These are phyloP conservation scores for Fistularia commersonii DNA, from an alignment of 2,797 vertebrate genomes.

Conservation along the genomic window DNA sequence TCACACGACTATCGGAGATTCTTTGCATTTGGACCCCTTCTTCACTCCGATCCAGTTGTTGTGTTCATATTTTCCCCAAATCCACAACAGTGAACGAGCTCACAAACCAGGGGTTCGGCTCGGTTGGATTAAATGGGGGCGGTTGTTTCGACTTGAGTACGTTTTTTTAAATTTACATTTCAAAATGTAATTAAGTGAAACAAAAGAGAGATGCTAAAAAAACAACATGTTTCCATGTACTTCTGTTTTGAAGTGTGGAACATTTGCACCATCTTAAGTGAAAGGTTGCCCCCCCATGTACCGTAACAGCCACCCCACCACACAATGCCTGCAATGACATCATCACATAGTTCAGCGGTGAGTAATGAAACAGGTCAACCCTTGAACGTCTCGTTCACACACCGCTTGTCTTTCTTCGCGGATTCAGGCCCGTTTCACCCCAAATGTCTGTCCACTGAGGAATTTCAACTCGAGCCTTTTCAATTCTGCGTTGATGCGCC, in stretches of 20 bases:
- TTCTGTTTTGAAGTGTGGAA: background rate
- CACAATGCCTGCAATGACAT: conserved; percentile 65
- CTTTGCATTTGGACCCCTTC: no score
- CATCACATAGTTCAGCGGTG: conserved; percentile 65
- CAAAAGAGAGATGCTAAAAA: no score
- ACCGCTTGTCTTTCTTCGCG: conserved; percentile 58
- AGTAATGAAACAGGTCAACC: conserved; percentile 61
- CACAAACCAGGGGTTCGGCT: no score
- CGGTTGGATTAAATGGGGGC: no score
- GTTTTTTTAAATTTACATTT: background rate
- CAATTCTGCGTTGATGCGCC: no score
- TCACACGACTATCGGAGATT: no score
- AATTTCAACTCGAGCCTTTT: conserved; percentile 12
- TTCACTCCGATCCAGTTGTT: no score
- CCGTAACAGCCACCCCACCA: conserved; percentile 21
- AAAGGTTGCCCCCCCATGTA: conserved; percentile 22
- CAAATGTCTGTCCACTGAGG: conserved; percentile 17
- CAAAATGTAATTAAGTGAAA: background rate
- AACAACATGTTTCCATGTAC: background rate
- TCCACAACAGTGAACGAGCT: no score
- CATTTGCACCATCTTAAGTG: conserved; percentile 23
- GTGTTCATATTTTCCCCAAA: no score
- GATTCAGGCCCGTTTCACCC: conserved; percentile 38
- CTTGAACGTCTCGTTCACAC: conserved; percentile 71
- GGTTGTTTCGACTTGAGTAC: no score